Conservation (phyloP, 2,888 invertebrate genomes). For the Andricus quercusramuli region DNA sequence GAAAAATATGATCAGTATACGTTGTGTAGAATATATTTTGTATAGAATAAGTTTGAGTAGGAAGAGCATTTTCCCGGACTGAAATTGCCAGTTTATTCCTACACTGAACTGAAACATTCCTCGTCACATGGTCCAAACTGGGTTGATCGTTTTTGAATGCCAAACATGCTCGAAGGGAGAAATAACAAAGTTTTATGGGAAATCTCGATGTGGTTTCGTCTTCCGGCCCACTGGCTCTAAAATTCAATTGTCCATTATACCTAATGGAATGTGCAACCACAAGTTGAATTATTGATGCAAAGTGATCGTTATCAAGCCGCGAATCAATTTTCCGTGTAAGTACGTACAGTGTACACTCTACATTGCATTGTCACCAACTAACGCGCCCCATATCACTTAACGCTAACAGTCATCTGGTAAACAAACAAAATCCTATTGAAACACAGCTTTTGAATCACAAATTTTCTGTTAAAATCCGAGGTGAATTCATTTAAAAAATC, state of each 20-base stretch:
- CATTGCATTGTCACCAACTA: slow-evolving; percentile 15
- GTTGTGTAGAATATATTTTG: too few relatives aligned
- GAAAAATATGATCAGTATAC: too few relatives aligned
- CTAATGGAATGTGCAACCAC: slow-evolving; percentile 48
- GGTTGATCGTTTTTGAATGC: not conserved
- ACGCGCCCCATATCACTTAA: not conserved
- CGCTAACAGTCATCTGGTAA: not conserved
- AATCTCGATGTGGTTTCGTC: slow-evolving; percentile 48
- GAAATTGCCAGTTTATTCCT: not conserved
- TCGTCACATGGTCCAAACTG: not conserved
- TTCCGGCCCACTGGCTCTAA: slow-evolving; percentile 45
- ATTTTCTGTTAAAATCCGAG: not conserved
- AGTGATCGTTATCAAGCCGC: slow-evolving; percentile 60
- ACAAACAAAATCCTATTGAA: not conserved
- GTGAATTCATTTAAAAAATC: not conserved
- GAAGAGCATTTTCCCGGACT: too few relatives aligned
- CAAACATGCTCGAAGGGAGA: slow-evolving; percentile 7
- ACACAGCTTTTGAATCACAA: not conserved
- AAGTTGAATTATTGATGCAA: slow-evolving; percentile 61
- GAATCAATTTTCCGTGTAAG: slow-evolving; percentile 53
- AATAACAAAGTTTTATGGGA: slow-evolving; percentile 27
- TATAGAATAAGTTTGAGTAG: too few relatives aligned
- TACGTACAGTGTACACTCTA: slow-evolving; percentile 13
- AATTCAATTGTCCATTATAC: slow-evolving; percentile 59
- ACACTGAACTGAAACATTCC: not conserved